Evolutionary conservation across 2,888 invertebrate genomes (phyloP).

Genomic region (Odontothrips loti): DNA sequence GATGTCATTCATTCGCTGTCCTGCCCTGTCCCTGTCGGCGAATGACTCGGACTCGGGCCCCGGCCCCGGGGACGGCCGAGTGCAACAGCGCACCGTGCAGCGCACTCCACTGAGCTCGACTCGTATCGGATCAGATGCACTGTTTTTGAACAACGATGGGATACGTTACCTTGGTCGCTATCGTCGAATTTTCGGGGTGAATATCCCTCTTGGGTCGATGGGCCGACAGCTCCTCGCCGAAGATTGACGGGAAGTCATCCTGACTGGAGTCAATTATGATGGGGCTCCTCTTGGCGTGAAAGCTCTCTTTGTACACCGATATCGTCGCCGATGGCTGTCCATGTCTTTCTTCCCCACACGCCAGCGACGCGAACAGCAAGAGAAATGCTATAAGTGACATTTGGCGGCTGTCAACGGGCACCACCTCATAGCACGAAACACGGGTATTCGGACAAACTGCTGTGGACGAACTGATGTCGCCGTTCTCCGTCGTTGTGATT

Average conservation of each 20-base stretch:
- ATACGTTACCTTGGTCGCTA: neutral
- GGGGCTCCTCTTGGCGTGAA: neutral
- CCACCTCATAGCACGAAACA: neutral
- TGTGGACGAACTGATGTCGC: no score
- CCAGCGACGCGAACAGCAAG: neutral
- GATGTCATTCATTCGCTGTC: neutral
- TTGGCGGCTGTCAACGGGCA: neutral
- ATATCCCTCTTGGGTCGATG: neutral
- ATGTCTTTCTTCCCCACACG: neutral
- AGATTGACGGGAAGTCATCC: neutral
- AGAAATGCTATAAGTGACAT: neutral
- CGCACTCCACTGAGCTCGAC: no score
- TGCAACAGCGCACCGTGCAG: no score
- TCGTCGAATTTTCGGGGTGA: neutral
- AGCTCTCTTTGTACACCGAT: neutral
- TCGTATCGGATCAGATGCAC: no score
- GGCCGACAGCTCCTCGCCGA: neutral
- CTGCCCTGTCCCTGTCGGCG: neutral
- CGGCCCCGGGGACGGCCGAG: neutral
- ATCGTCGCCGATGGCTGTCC: neutral
- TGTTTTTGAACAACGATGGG: no score
- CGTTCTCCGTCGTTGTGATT: no score
- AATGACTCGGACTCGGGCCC: neutral
- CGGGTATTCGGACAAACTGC: neutral
- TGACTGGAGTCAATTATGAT: neutral